Evolutionary conservation across 2,797 vertebrate genomes (phyloP).

Genomic region (Fistularia tabacaria): DNA sequence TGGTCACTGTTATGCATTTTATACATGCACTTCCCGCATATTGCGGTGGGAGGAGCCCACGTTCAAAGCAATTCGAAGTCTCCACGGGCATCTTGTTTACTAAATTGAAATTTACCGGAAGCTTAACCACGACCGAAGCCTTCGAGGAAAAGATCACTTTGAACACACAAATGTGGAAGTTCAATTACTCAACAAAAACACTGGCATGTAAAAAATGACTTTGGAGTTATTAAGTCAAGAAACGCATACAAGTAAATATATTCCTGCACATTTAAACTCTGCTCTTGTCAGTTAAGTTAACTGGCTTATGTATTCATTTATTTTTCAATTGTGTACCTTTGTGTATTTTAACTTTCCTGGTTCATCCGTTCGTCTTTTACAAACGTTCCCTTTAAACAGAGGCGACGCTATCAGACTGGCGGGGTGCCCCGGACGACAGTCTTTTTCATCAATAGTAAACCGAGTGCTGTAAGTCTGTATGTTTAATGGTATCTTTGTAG

Average conservation of each 20-base stretch:
- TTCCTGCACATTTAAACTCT: no score
- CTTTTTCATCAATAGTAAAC: neutral
- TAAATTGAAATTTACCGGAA: constrained; percentile 1
- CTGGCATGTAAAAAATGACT: no score
- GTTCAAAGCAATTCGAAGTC: constrained; percentile 12
- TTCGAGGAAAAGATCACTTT: neutral
- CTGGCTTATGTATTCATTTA: constrained; percentile 2
- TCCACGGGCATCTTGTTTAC: constrained; percentile 27
- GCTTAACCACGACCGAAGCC: neutral
- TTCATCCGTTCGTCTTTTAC: constrained; percentile 29
- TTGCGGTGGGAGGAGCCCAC: constrained; percentile 51
- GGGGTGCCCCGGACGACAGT: neutral
- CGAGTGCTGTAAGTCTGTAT: no score
- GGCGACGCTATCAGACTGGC: constrained; percentile 15
- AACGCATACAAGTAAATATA: neutral
- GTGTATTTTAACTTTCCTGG: neutral
- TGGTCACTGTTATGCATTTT: neutral
- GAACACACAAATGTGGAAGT: no score
- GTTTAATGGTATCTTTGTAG: no score
- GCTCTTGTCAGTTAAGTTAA: neutral
- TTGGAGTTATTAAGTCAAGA: no score
- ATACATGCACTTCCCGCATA: constrained; percentile 24
- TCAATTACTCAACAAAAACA: no score
- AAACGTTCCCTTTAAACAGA: constrained; percentile 74
- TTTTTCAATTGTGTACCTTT: no score